Percentiles rank a stretch among this genome's conserved stretches.
phyloP scores from a whole-genome alignment of 1,140 invertebrate genomes.

The Brachionus rotundiformis region DNA sequence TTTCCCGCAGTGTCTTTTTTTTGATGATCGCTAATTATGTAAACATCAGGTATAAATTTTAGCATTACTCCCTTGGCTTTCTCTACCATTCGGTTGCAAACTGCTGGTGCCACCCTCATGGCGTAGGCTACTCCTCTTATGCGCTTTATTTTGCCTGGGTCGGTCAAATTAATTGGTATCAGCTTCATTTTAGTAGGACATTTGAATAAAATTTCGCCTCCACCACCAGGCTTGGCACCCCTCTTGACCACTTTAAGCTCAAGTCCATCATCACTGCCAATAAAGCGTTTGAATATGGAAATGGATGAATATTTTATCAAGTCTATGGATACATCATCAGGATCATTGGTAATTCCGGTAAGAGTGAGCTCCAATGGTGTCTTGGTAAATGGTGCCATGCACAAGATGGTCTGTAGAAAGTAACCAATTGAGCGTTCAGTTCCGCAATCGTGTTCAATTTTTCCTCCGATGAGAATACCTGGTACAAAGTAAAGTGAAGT shows the following conservation, averaged over 20 bases:
- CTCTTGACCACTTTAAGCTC: conserved; percentile 77
- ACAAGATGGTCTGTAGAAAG: conserved; percentile 84
- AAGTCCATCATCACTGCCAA: conserved; percentile 83
- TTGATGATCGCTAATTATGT: conserved; percentile 87
- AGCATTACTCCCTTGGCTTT: conserved; percentile 84
- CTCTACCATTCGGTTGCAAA: conserved; percentile 87
- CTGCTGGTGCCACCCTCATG: conserved; percentile 82
- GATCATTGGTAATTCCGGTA: conserved; percentile 83
- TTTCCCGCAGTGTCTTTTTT: conserved; percentile 78
- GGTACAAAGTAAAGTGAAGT: conserved; percentile 84
- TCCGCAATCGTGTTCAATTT: conserved; percentile 82
- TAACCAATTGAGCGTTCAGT: conserved; percentile 80
- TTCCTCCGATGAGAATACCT: conserved; percentile 82
- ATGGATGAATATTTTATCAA: conserved; percentile 77
- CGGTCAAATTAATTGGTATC: conserved; percentile 69
- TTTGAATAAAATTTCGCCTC: conserved; percentile 83
- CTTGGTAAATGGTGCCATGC: conserved; percentile 92
- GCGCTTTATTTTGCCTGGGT: conserved; percentile 88
- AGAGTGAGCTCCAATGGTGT: conserved; percentile 78
- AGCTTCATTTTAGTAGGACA: conserved; percentile 77
- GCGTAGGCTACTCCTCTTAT: conserved; percentile 83
- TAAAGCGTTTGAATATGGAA: conserved; percentile 73
- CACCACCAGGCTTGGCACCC: conserved; percentile 81
- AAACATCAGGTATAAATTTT: conserved; percentile 90
- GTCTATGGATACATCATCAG: conserved; percentile 71